phyloP scores from a whole-genome alignment of 2,797 vertebrate genomes.

The Florisuga fusca region DNA sequence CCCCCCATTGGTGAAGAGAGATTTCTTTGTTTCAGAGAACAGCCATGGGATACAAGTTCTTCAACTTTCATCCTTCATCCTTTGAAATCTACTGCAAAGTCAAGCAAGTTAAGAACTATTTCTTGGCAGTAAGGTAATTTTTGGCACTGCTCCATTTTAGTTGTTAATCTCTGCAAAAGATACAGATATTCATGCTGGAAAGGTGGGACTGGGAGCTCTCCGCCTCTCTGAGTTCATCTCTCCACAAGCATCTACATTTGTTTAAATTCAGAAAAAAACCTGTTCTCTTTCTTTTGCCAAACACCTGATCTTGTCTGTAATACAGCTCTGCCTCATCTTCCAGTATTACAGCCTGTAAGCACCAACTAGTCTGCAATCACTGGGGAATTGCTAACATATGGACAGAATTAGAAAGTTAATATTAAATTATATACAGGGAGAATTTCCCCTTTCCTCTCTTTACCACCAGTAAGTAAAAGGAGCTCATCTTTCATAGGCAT shows the following conservation, averaged over 20 bases:
- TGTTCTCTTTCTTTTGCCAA: background rate
- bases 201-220: background rate
- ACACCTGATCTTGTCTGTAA: background rate
- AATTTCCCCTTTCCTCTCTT: background rate
- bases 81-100: background rate
- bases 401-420: background rate
- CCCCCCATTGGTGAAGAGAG: background rate
- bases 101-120: background rate
- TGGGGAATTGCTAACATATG: background rate
- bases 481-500: background rate
- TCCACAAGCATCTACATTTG: background rate
- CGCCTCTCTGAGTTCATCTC: background rate
- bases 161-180: background rate
- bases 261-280: background rate
- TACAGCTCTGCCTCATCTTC: background rate
- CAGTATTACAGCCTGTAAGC: background rate
- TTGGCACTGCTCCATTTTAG: background rate
- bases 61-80: background rate
- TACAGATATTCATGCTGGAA: background rate
- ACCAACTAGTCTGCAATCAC: background rate
- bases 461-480: background rate
- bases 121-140: background rate
- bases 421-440: background rate
- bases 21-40: background rate
- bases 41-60: background rate